phyloP scores from a whole-genome alignment of 2,888 invertebrate genomes.

The Cenopis cana region DNA sequence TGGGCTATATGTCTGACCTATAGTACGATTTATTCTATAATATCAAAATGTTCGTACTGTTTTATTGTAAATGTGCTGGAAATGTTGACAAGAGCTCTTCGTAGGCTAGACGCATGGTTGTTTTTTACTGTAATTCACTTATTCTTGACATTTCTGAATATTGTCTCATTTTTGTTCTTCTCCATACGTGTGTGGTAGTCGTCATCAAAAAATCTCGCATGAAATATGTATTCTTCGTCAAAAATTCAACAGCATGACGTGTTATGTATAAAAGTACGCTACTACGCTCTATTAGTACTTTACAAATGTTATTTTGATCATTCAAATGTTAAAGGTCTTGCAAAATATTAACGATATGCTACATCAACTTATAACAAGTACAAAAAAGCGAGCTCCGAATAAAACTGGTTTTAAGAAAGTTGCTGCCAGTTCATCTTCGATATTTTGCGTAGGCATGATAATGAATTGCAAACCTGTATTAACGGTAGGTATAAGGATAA shows the following conservation, averaged over 20 bases:
- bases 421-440: constrained; percentile 6
- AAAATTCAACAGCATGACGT: not conserved
- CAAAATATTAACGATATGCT: constrained; percentile 12
- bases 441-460: constrained; percentile 14
- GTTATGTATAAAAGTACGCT: not conserved
- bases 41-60: not conserved
- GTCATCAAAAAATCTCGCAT: not conserved
- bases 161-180: not conserved
- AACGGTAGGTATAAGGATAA: not conserved
- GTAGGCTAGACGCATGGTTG: constrained; percentile 16
- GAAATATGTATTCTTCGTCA: not conserved
- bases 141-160: not conserved
- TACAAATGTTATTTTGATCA: not conserved
- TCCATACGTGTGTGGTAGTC: not conserved
- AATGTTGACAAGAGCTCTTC: not conserved
- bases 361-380: not conserved
- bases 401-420: constrained; percentile 25
- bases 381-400: constrained; percentile 6
- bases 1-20: too few relatives aligned
- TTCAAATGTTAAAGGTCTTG: not conserved
- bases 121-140: constrained; percentile 1
- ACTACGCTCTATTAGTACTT: not conserved
- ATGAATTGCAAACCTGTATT: constrained; percentile 5
- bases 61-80: not conserved
- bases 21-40: too few relatives aligned